Evolutionary conservation across 2,888 invertebrate genomes (phyloP).

Genomic region (Phoenoteleia sp.): DNA sequence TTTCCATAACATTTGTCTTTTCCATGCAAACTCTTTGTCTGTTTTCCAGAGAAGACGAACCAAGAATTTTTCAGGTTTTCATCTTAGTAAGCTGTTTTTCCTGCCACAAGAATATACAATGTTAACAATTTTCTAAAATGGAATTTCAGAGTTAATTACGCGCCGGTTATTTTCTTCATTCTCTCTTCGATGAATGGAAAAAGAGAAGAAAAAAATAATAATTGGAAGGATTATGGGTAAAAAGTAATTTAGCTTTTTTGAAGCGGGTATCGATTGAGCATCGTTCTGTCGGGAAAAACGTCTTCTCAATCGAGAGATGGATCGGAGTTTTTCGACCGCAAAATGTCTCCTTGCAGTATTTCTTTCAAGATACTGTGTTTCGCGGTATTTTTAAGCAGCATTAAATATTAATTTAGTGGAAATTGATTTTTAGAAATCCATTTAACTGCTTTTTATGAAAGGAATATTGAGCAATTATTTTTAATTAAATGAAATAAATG

Average conservation of each 20-base stretch:
- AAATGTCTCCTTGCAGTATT: conserved; percentile 4
- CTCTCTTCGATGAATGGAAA: not conserved
- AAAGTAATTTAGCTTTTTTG: conserved; percentile 5
- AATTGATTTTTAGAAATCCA: too few species aligned
- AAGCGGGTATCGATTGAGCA: not conserved
- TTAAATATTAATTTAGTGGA: too few species aligned
- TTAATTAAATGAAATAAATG: too few species aligned
- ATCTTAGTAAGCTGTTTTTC: not conserved
- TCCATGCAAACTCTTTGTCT: not conserved
- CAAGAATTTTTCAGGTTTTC: not conserved
- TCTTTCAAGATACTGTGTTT: not conserved
- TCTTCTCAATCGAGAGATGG: conserved; percentile 18
- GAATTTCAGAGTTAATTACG: conserved; percentile 1
- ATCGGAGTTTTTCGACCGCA: conserved; percentile 17
- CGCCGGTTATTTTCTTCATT: conserved; percentile 1
- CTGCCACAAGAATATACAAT: not conserved
- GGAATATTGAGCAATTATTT: too few species aligned
- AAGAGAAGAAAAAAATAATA: not conserved
- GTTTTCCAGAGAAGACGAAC: not conserved
- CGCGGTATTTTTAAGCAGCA: too few species aligned
- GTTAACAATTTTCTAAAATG: not conserved
- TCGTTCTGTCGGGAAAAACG: conserved; percentile 6
- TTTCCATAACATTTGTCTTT: conserved; percentile 21
- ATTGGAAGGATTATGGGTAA: conserved; percentile 29
- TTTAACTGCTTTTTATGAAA: too few species aligned